Evolutionary conservation across 2,888 invertebrate genomes (phyloP).

Genomic region (Diabrotica balteata): DNA sequence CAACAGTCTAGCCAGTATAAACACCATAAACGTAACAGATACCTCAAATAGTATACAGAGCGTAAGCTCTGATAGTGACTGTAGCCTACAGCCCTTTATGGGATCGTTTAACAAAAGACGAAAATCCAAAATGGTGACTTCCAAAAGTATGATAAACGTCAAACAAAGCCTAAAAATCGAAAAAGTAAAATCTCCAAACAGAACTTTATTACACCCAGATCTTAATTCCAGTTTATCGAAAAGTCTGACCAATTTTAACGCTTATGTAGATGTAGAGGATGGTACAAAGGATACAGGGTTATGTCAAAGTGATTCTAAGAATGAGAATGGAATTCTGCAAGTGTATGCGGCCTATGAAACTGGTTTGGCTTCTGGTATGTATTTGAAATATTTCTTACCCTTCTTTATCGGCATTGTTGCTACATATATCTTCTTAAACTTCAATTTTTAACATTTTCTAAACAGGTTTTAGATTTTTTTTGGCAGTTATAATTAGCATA

Average conservation of each 20-base stretch:
- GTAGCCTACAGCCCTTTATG: slow-evolving; percentile 62
- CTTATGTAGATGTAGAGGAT: slow-evolving; percentile 48
- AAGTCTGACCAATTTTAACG: slow-evolving; percentile 57
- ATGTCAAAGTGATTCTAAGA: slow-evolving; percentile 48
- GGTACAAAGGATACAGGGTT: slow-evolving; percentile 44
- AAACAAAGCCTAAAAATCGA: slow-evolving; percentile 57
- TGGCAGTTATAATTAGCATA: no score
- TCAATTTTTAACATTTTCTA: not conserved
- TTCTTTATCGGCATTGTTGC: not conserved
- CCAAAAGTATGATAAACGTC: slow-evolving; percentile 70
- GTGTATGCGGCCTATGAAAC: slow-evolving; percentile 97
- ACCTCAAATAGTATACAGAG: slow-evolving; percentile 73
- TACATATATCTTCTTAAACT: not conserved
- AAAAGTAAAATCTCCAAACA: slow-evolving; percentile 50
- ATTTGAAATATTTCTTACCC: not conserved
- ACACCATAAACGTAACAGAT: slow-evolving; percentile 66
- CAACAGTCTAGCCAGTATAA: slow-evolving; percentile 70
- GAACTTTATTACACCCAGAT: slow-evolving; percentile 51
- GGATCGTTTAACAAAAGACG: slow-evolving; percentile 58
- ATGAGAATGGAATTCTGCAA: slow-evolving; percentile 63
- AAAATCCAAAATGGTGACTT: slow-evolving; percentile 67
- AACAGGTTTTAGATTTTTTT: no score
- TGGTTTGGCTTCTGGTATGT: slow-evolving; percentile 81
- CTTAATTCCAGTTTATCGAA: slow-evolving; percentile 57
- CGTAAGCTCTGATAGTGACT: slow-evolving; percentile 70